Conservation (phyloP, 2,888 invertebrate species). For the Phymatocera aterrima region DNA sequence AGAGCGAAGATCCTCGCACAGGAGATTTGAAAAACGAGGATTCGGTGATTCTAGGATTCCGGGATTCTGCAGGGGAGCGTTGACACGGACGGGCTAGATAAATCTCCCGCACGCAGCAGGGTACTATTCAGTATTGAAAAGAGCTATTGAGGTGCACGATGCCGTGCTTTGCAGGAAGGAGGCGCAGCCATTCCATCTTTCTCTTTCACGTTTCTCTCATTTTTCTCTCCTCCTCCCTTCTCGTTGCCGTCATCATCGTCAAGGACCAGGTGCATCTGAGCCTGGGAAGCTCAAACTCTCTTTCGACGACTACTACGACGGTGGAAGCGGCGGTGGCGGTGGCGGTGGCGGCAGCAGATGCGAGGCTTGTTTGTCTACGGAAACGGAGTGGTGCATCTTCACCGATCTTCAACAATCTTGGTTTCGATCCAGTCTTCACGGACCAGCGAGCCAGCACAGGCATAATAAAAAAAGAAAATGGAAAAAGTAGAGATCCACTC, state of each 20-base stretch:
- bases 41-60: slow-evolving; percentile 23
- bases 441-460: background rate
- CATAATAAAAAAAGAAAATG: background rate
- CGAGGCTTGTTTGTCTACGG: slow-evolving; percentile 47
- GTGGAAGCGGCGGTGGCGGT: background rate
- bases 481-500: background rate
- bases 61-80: slow-evolving; percentile 38
- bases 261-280: slow-evolving; percentile 72
- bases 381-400: slow-evolving; percentile 35
- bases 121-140: slow-evolving; percentile 50
- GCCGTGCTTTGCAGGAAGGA: slow-evolving; percentile 15
- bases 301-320: background rate
- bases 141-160: slow-evolving; percentile 38
- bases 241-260: slow-evolving; percentile 37
- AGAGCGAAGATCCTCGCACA: background rate
- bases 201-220: background rate
- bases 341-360: slow-evolving; percentile 34
- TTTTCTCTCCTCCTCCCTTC: slow-evolving; percentile 1
- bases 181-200: slow-evolving; percentile 28
- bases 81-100: slow-evolving; percentile 57
- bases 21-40: background rate
- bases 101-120: slow-evolving; percentile 62
- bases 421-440: no score
- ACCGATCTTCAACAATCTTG: slow-evolving; percentile 30
- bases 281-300: slow-evolving; percentile 66